Conservation (phyloP, 1,140 invertebrate species). For the Latrodectus geometricus region DNA sequence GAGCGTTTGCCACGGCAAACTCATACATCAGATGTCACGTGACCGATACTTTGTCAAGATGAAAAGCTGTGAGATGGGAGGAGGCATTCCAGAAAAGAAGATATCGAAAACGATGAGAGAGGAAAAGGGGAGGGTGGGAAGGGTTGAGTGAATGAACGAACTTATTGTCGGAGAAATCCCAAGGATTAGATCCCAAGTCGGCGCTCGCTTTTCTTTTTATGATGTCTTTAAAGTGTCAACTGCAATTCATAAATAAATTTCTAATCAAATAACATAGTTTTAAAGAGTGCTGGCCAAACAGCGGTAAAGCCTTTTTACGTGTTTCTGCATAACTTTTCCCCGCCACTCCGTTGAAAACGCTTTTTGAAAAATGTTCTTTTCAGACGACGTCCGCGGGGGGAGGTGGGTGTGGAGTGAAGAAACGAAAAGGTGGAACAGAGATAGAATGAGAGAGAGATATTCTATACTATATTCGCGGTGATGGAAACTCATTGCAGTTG, state of each 20-base stretch:
- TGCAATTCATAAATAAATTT: constrained; percentile 63
- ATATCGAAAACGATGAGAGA: constrained; percentile 38
- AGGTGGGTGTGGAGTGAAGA: constrained; percentile 9
- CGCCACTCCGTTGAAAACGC: constrained; percentile 32
- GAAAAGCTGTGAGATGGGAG: constrained; percentile 14
- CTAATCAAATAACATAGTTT: constrained; percentile 63
- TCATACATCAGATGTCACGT: constrained; percentile 58
- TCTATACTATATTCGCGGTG: constrained; percentile 55
- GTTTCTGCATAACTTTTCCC: constrained; percentile 62
- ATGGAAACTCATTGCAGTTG: constrained; percentile 62
- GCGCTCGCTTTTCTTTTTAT: constrained; percentile 57
- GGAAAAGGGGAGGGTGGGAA: constrained; percentile 1
- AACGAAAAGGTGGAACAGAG: constrained; percentile 3
- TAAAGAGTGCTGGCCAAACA: constrained; percentile 62
- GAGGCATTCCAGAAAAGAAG: constrained; percentile 34
- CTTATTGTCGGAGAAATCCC: constrained; percentile 55
- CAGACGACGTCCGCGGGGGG: background rate
- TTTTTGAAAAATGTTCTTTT: constrained; percentile 59
- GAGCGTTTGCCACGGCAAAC: constrained; percentile 35
- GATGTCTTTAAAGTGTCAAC: constrained; percentile 63
- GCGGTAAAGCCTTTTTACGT: constrained; percentile 62
- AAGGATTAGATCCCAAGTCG: constrained; percentile 48
- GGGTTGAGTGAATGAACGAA: constrained; percentile 32
- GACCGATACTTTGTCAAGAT: constrained; percentile 58
- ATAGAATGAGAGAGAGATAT: constrained; percentile 46